Conservation (phyloP, 2,888 invertebrate genomes). For the Dicranocentrus wangi region DNA sequence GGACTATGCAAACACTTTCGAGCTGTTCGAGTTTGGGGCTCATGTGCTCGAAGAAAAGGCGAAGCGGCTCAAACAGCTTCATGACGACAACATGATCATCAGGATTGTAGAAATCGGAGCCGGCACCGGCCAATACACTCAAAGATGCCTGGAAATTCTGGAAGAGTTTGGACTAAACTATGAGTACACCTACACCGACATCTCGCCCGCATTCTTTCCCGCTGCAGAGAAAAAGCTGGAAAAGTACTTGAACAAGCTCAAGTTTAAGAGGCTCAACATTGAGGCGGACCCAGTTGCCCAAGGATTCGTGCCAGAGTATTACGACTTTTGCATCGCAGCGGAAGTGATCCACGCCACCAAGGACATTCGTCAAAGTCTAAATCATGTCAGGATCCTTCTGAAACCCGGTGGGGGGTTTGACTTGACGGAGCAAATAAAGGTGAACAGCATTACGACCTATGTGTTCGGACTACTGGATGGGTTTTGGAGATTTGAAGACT, state of each 20-base stretch:
- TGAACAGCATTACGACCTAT: neutral
- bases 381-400: neutral
- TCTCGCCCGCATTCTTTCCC: conserved; percentile 26
- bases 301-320: conserved; percentile 13
- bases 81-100: conserved; percentile 75
- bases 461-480: conserved; percentile 31
- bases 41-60: no score
- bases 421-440: neutral
- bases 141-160: neutral
- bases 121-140: conserved; percentile 9
- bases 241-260: neutral
- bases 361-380: neutral
- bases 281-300: conserved; percentile 32
- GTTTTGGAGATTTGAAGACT: conserved; percentile 36
- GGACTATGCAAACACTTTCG: neutral
- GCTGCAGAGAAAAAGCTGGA: conserved; percentile 20
- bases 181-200: conserved; percentile 45
- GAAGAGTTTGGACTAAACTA: neutral
- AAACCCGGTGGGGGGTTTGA: neutral
- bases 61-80: no score
- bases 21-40: neutral
- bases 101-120: conserved; percentile 24
- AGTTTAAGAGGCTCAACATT: conserved; percentile 14
- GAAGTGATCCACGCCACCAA: conserved; percentile 33
- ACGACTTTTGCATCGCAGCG: neutral